Conservation (phyloP, 2,113 vertebrate species). For the Chloroceryle aenea region DNA sequence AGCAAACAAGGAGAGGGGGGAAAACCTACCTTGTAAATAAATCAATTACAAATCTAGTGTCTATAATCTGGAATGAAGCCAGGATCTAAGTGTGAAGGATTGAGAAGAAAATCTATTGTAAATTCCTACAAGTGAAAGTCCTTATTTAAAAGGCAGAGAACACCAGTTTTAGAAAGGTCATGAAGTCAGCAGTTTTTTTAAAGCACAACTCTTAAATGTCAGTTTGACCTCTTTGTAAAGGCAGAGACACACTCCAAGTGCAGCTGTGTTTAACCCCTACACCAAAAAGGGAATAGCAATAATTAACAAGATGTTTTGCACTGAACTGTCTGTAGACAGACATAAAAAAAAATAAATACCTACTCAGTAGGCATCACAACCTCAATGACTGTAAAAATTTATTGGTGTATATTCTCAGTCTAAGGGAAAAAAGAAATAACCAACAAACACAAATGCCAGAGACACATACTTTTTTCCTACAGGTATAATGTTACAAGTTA, state of each 20-base stretch:
- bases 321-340: neutral
- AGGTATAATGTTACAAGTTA: neutral
- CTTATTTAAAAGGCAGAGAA: neutral
- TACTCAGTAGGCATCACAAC: neutral
- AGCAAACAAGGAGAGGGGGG: neutral
- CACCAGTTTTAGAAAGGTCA: slow-evolving; percentile 13
- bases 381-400: neutral
- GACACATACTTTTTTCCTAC: neutral
- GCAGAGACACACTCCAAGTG: too few relatives aligned
- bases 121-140: slow-evolving; percentile 42
- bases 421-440: neutral
- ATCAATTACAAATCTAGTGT: slow-evolving; percentile 30
- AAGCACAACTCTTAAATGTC: neutral
- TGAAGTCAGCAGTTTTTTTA: slow-evolving; percentile 10
- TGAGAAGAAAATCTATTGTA: slow-evolving; percentile 20
- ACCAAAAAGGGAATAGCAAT: neutral
- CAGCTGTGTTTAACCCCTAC: too few relatives aligned
- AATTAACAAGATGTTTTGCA: neutral
- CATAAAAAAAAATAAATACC: neutral
- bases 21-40: slow-evolving; percentile 39
- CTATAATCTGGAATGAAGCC: neutral
- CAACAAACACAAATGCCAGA: neutral
- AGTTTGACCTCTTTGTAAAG: neutral
- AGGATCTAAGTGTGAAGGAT: neutral
- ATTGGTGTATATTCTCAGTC: neutral